These are phyloP conservation scores for Drosophila flavopinicola DNA, from an alignment of 2,888 invertebrate species.

Conservation along the genomic window DNA sequence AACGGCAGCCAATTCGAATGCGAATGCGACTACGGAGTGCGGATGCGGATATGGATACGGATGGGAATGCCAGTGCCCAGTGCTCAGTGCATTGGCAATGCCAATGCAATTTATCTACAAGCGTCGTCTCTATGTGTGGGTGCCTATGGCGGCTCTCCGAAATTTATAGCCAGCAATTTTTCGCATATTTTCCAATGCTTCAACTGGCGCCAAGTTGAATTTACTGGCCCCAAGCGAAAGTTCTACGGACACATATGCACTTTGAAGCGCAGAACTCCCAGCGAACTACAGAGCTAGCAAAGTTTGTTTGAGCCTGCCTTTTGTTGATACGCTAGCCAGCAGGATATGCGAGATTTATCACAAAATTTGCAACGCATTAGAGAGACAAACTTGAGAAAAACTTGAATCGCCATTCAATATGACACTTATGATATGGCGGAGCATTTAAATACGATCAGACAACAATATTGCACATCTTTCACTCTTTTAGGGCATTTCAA, in stretches of 20 bases:
- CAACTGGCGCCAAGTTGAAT: conserved; percentile 61
- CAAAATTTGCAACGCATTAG: background rate
- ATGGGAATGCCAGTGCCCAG: no score
- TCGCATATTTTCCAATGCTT: conserved; percentile 77
- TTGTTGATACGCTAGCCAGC: background rate
- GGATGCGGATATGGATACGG: conserved; percentile 19
- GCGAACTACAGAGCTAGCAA: background rate
- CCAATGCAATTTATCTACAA: conserved; percentile 43
- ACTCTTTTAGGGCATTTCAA: background rate
- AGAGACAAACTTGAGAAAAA: background rate
- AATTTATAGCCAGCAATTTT: conserved; percentile 77
- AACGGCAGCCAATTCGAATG: conserved; percentile 55
- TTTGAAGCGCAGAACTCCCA: background rate
- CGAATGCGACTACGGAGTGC: conserved; percentile 21
- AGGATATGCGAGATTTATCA: background rate
- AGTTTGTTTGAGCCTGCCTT: background rate
- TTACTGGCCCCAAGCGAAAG: conserved; percentile 43
- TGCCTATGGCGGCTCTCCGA: conserved; percentile 35
- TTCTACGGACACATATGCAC: conserved; percentile 38
- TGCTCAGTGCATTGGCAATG: conserved; percentile 34
- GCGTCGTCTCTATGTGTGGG: conserved; percentile 17
- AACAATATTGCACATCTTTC: background rate
- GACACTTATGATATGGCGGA: no score
- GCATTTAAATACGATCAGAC: background rate
- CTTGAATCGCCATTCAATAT: background rate